These are phyloP conservation scores for Lithobius niger DNA, from an alignment of 1,140 invertebrate genomes.

Conservation along the genomic window DNA sequence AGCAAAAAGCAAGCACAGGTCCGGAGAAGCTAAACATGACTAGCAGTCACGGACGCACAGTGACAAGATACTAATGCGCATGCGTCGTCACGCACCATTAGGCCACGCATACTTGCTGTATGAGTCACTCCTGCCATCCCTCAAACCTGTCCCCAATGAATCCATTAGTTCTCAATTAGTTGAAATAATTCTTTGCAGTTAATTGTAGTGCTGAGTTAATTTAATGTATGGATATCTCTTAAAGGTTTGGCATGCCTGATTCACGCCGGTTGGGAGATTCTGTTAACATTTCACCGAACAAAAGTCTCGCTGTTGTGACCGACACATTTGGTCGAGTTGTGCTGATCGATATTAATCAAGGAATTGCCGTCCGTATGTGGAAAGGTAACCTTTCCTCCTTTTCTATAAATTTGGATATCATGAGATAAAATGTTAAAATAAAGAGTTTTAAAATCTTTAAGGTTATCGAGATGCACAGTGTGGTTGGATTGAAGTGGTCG, in stretches of 20 bases:
- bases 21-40: no score
- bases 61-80: no score
- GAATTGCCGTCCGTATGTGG: conserved; percentile 69
- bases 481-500: conserved; percentile 67
- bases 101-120: no score
- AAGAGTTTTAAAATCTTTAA: conserved; percentile 17
- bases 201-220: no score
- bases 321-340: conserved; percentile 77
- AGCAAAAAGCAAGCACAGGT: no score
- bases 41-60: no score
- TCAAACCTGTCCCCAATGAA: no score
- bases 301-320: conserved; percentile 59
- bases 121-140: no score
- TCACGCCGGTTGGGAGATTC: conserved; percentile 52
- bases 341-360: conserved; percentile 63
- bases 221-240: no score
- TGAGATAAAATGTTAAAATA: neutral
- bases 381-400: conserved; percentile 57
- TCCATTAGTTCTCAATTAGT: no score
- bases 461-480: conserved; percentile 82
- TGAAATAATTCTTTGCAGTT: no score
- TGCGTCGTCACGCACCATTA: no score
- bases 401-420: conserved; percentile 2
- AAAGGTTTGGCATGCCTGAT: conserved; percentile 72
- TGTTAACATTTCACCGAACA: conserved; percentile 62